A percentile compares a stretch with the other conserved stretches of the same genome.
Conservation (phyloP, 2,888 invertebrate species). For the Xestia sexstrigata region DNA sequence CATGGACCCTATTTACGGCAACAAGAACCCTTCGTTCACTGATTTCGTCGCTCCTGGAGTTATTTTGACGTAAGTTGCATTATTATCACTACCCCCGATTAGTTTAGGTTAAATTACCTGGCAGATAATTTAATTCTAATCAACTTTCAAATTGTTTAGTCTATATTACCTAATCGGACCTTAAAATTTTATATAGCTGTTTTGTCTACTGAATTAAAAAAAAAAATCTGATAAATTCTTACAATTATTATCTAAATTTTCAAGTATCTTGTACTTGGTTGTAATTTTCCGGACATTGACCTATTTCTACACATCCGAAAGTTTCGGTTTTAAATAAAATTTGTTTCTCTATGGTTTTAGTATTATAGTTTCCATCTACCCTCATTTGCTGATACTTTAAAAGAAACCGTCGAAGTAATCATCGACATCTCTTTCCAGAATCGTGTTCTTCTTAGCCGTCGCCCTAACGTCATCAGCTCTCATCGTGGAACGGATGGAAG, state of each 20-base stretch:
- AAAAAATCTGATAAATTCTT: background rate
- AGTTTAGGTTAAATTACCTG: background rate
- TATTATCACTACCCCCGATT: background rate
- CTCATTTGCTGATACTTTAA: background rate
- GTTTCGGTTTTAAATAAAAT: background rate
- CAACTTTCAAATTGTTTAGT: background rate
- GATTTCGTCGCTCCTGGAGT: slow-evolving; percentile 99
- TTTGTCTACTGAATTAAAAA: background rate
- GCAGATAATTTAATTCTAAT: background rate
- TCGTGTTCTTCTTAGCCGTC: slow-evolving; percentile 98
- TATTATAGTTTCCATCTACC: background rate
- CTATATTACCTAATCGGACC: too few species aligned
- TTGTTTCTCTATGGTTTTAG: background rate
- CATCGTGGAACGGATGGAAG: slow-evolving; percentile 97
- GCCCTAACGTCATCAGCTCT: slow-evolving; percentile 97
- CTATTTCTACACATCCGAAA: background rate
- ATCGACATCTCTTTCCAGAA: slow-evolving; percentile 89
- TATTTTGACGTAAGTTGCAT: slow-evolving; percentile 95
- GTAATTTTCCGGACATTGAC: background rate
- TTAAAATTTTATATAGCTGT: background rate
- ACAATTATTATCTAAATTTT: background rate
- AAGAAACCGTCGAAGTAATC: background rate
- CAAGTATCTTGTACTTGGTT: background rate
- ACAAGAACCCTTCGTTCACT: slow-evolving; percentile 97
- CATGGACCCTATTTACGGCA: slow-evolving; percentile 96